Evolutionary conservation across 1,140 invertebrate genomes (phyloP).

Genomic region (Limonius californicus): DNA sequence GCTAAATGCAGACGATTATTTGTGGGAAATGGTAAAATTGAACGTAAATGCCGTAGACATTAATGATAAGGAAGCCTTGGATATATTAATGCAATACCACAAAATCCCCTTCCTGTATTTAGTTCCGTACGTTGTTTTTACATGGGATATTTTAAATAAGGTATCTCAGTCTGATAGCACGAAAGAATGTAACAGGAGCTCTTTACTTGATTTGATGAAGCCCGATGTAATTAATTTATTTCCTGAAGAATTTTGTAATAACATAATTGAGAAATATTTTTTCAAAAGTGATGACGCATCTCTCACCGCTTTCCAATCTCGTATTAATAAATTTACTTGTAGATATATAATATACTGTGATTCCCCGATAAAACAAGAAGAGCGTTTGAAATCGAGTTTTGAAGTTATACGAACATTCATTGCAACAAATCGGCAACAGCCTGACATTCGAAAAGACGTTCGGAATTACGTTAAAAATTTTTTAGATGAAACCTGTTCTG

Average conservation of each 20-base stretch:
- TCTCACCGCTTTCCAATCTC: background rate
- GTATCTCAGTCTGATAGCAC: no score
- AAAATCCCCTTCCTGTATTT: background rate
- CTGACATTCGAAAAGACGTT: background rate
- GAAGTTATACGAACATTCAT: background rate
- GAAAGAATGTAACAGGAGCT: background rate
- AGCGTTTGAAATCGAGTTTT: background rate
- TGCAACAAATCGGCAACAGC: no score
- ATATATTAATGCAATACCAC: background rate
- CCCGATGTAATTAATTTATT: background rate
- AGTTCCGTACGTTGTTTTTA: background rate
- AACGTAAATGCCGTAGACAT: background rate
- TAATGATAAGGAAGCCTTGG: background rate
- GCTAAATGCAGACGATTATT: background rate
- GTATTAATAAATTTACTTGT: background rate
- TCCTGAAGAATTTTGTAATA: background rate
- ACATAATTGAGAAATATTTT: background rate
- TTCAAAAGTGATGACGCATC: background rate
- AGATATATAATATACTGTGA: constrained; percentile 2
- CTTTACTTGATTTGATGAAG: background rate
- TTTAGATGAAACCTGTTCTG: background rate
- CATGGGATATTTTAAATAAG: background rate
- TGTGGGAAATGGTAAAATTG: background rate
- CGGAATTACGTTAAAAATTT: background rate
- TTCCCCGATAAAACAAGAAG: background rate